These are phyloP conservation scores for Latrodectus geometricus DNA, from an alignment of 1,140 invertebrate genomes.

Conservation along the genomic window DNA sequence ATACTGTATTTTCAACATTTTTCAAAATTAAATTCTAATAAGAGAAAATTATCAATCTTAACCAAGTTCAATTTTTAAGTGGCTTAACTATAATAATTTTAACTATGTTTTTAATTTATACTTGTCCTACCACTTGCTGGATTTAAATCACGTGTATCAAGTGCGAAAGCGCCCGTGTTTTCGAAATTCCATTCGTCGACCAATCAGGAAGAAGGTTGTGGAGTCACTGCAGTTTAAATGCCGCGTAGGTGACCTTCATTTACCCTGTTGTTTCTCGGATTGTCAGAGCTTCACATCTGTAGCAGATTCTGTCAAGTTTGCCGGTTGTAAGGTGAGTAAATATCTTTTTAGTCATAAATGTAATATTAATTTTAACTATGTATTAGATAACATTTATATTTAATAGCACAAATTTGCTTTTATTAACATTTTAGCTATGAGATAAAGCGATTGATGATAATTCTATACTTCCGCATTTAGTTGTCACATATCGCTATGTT, in stretches of 20 bases:
- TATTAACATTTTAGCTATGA: neutral
- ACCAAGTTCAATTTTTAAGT: too few species aligned
- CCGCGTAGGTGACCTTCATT: slow-evolving; percentile 59
- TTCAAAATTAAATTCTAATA: too few species aligned
- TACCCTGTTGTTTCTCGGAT: slow-evolving; percentile 33
- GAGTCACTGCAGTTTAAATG: slow-evolving; percentile 50
- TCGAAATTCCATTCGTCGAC: slow-evolving; percentile 1
- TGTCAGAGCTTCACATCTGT: slow-evolving; percentile 11
- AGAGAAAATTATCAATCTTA: too few species aligned
- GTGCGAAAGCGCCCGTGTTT: neutral
- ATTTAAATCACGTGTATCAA: too few species aligned
- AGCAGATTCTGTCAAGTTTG: slow-evolving; percentile 15
- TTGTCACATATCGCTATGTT: too few species aligned
- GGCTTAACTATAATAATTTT: too few species aligned
- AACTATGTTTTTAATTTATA: too few species aligned
- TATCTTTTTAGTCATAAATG: neutral
- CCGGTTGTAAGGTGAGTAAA: slow-evolving; percentile 24
- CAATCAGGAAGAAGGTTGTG: slow-evolving; percentile 24
- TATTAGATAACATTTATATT: neutral
- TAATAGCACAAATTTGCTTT: neutral
- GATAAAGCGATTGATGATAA: neutral
- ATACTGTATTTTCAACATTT: too few species aligned
- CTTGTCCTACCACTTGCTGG: too few species aligned
- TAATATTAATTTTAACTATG: too few species aligned
- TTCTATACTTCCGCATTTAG: slow-evolving; percentile 17